phyloP scores from a whole-genome alignment of 2,113 vertebrate species.

The Bubo scandiacus region DNA sequence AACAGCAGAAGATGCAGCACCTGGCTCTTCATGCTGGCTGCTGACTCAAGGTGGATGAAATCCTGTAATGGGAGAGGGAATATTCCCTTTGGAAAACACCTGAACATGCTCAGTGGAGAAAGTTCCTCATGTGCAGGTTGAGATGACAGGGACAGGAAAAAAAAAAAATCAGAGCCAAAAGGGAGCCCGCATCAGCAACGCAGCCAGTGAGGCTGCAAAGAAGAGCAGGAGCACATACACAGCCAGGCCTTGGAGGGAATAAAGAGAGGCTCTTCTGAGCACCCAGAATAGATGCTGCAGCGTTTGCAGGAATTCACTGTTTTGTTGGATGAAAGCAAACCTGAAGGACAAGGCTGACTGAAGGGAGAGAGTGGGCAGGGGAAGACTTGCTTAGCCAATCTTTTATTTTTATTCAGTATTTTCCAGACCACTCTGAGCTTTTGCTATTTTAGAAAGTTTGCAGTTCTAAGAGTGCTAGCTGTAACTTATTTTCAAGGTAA shows the following conservation, averaged over 20 bases:
- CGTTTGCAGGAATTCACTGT: rapidly evolving
- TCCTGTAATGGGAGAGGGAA: not conserved
- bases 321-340: not conserved
- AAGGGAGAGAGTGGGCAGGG: rapidly evolving
- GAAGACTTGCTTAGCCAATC: not conserved
- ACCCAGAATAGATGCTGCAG: not conserved
- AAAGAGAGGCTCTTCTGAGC: not conserved
- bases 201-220: not conserved
- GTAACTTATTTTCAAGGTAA: not conserved
- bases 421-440: not conserved
- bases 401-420: not conserved
- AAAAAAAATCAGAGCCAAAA: not conserved
- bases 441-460: not conserved
- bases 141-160: not conserved
- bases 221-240: not conserved
- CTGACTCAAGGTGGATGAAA: not conserved
- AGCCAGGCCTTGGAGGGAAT: not conserved
- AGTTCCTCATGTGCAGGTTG: not conserved
- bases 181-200: not conserved
- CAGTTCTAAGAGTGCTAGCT: not conserved
- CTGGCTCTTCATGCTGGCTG: not conserved
- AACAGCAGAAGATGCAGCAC: not conserved
- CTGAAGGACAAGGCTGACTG: not conserved
- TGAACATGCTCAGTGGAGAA: rapidly evolving
- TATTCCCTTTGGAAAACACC: not conserved